A percentile compares a stretch with the other conserved stretches of the same genome.
Evolutionary conservation across 1,140 invertebrate species (phyloP).

Genomic region (Brachystomella parvula): DNA sequence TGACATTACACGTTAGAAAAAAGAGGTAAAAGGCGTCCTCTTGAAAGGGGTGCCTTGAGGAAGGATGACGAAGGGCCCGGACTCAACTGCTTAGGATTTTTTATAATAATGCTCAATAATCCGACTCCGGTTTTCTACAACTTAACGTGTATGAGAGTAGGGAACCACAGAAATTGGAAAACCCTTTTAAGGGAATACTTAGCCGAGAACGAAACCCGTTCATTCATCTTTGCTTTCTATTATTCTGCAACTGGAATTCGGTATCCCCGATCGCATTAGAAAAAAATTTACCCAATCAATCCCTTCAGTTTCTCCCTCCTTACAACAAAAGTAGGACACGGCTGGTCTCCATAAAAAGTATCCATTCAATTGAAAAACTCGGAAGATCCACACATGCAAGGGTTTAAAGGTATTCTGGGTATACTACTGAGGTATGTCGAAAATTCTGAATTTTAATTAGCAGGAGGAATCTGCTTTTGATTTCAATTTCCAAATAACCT

Average conservation of each 20-base stretch:
- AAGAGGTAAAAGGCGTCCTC: not conserved
- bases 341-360: not conserved
- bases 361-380: not conserved
- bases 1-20: not conserved
- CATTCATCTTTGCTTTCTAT: too few species aligned
- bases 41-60: slow-evolving; percentile 4
- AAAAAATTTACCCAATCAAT: slow-evolving; percentile 4
- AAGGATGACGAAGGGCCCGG: not conserved
- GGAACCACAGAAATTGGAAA: not conserved
- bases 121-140: not conserved
- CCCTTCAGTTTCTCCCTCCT: not conserved
- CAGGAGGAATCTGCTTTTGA: too few species aligned
- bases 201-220: too few species aligned
- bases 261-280: too few species aligned
- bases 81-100: not conserved
- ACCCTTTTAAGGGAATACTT: slow-evolving; percentile 1
- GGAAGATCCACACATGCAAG: not conserved
- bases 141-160: too few species aligned
- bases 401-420: not conserved
- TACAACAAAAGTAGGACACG: not conserved
- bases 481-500: too few species aligned
- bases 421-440: too few species aligned
- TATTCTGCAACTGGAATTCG: too few species aligned
- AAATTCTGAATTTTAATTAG: too few species aligned
- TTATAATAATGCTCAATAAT: not conserved